These are phyloP conservation scores for Procambarus clarkii DNA, from an alignment of 1,140 invertebrate species.

Conservation along the genomic window DNA sequence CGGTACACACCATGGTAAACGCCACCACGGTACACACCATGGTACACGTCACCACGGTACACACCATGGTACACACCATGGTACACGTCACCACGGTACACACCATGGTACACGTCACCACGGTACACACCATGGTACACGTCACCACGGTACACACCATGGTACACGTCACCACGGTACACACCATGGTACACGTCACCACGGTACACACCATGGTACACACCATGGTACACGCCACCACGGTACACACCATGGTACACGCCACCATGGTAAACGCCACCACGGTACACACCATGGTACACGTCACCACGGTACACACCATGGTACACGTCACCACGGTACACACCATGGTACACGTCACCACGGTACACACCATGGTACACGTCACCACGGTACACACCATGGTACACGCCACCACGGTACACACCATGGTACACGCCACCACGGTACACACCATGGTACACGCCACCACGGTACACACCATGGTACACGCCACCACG, in stretches of 20 bases:
- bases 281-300: neutral
- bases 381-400: neutral
- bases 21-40: neutral
- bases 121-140: neutral
- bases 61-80: constrained; percentile 7
- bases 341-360: neutral
- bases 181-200: neutral
- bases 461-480: neutral
- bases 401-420: neutral
- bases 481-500: neutral
- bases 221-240: neutral
- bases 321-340: neutral
- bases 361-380: neutral
- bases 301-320: neutral
- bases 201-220: no score
- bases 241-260: neutral
- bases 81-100: neutral
- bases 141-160: no score
- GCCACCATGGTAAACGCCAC: no score
- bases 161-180: neutral
- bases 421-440: neutral
- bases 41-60: neutral
- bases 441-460: neutral
- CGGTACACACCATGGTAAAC: neutral
- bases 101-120: neutral